These are phyloP conservation scores for Drosophila subobscura DNA, from an alignment of 1,140 invertebrate genomes.

Conservation along the genomic window DNA sequence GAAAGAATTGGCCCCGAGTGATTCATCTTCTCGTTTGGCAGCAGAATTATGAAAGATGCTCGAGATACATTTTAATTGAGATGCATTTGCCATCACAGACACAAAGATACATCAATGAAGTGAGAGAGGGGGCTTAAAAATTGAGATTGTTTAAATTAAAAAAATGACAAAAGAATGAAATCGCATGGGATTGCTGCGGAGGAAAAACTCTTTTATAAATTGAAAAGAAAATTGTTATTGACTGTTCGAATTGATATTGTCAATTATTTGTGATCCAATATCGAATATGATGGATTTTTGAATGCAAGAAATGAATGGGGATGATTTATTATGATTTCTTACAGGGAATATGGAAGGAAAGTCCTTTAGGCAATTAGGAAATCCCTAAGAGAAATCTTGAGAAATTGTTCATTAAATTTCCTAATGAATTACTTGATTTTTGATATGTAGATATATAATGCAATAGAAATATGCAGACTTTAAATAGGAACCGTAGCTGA, in stretches of 20 bases:
- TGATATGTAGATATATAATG: too few species aligned
- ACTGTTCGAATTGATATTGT: neutral
- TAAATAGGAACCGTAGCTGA: too few species aligned
- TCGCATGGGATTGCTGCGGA: too few species aligned
- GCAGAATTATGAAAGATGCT: conserved; percentile 37
- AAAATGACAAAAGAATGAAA: neutral
- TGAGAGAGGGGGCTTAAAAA: neutral
- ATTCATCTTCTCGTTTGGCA: conserved; percentile 32
- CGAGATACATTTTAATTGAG: conserved; percentile 51
- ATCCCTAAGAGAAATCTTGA: too few species aligned
- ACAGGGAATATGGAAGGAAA: neutral
- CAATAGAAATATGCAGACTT: too few species aligned
- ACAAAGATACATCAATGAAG: conserved; percentile 15
- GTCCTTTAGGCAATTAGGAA: too few species aligned
- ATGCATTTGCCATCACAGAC: conserved; percentile 22
- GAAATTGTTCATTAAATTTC: too few species aligned
- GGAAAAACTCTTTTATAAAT: neutral
- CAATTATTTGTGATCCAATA: neutral
- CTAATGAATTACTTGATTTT: too few species aligned
- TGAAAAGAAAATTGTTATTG: neutral
- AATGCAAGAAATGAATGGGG: too few species aligned
- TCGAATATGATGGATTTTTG: too few species aligned
- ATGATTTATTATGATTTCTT: too few species aligned
- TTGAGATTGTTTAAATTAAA: conserved; percentile 20
- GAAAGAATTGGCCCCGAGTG: conserved; percentile 33